phyloP scores from a whole-genome alignment of 2,797 vertebrate genomes.

The Fundulus diaphanus region DNA sequence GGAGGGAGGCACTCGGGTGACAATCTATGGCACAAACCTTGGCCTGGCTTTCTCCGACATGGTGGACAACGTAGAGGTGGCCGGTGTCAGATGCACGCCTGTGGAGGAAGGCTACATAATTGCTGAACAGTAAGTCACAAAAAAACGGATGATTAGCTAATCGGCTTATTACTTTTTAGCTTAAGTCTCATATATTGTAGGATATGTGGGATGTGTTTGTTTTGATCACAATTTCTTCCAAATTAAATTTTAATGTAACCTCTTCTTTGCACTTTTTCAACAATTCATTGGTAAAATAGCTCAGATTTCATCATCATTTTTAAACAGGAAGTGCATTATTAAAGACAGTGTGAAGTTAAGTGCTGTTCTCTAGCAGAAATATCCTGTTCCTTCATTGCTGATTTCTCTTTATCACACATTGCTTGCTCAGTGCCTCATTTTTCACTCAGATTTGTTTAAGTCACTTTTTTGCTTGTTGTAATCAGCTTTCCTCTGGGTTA shows the following conservation, averaged over 20 bases:
- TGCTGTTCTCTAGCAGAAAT: background rate
- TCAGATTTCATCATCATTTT: background rate
- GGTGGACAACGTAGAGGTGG: slow-evolving; percentile 91
- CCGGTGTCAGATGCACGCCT: slow-evolving; percentile 90
- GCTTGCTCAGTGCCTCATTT: background rate
- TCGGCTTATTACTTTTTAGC: background rate
- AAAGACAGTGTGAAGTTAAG: slow-evolving; percentile 1
- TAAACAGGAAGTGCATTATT: background rate
- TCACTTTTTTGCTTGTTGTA: background rate
- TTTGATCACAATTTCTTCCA: background rate
- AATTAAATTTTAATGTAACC: background rate
- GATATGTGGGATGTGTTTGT: background rate
- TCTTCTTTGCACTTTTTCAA: background rate
- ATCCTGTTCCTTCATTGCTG: slow-evolving; percentile 4
- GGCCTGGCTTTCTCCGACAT: slow-evolving; percentile 96
- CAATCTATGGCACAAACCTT: slow-evolving; percentile 93
- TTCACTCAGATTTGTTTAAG: background rate
- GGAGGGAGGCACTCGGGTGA: slow-evolving; percentile 95
- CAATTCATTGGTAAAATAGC: slow-evolving; percentile 3
- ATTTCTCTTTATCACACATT: background rate
- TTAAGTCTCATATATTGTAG: too few species aligned
- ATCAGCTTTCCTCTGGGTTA: background rate
- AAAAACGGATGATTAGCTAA: background rate
- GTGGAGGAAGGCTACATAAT: slow-evolving; percentile 92
- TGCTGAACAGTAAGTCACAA: slow-evolving; percentile 93